Conservation (phyloP, 92 coral and sea anemone genomes). For the Palythoa caribaeorum region DNA sequence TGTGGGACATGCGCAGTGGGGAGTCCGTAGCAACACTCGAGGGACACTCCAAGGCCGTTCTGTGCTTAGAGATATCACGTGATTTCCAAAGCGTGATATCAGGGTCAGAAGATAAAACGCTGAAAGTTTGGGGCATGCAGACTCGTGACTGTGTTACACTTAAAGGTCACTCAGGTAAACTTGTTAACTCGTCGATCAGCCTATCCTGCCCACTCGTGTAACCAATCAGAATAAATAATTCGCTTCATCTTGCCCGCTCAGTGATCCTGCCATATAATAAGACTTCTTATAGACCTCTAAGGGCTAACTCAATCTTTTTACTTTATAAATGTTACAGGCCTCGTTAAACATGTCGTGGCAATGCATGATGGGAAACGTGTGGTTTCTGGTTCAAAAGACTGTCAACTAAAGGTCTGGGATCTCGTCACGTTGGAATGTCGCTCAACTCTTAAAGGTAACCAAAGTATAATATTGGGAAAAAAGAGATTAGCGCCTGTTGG, state of each 20-base stretch:
- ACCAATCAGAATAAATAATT: no score
- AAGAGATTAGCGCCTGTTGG: not conserved
- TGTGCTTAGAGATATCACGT: conserved; percentile 73
- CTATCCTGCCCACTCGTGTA: no score
- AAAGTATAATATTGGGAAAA: not conserved
- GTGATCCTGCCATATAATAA: no score
- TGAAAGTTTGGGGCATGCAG: conserved; percentile 78
- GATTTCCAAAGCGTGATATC: conserved; percentile 73
- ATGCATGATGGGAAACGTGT: conserved; percentile 85
- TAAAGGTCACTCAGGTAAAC: conserved; percentile 83
- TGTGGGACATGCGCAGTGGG: conserved; percentile 71
- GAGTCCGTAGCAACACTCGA: conserved; percentile 61
- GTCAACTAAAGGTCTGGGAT: conserved; percentile 78
- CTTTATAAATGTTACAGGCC: conserved; percentile 49
- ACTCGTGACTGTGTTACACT: conserved; percentile 85
- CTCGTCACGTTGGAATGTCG: conserved; percentile 72
- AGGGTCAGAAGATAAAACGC: conserved; percentile 83
- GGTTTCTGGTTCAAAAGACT: conserved; percentile 86
- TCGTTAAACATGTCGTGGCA: conserved; percentile 75
- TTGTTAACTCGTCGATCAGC: no score
- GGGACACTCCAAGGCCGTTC: conserved; percentile 79
- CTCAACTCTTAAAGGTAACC: conserved; percentile 73
- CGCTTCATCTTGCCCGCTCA: no score
- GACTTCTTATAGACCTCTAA: no score
- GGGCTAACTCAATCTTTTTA: not conserved